Evolutionary conservation across 2,113 vertebrate genomes (phyloP), one percentile per base, ranked within the genome.

Genomic region (Silurus glanis): DNA sequence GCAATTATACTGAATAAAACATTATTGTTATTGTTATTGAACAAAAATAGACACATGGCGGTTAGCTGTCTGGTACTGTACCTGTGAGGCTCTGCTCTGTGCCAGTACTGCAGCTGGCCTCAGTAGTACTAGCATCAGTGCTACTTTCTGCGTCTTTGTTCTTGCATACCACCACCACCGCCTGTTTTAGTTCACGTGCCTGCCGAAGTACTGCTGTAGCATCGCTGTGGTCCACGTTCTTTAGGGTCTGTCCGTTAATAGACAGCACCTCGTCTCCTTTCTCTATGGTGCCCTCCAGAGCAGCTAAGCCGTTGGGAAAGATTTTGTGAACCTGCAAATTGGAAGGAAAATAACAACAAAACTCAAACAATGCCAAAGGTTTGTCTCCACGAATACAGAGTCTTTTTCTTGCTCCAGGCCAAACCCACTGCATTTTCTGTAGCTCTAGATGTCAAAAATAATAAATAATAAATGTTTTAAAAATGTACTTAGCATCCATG

Each of bases 221-320:
- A 0, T 97, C 96, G 0, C 53, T 91, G 86, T 99, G 98, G 0
- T 95, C 96, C 0, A 94, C 90, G 0, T 95, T 95, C 83, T 96
- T 97, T 47, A 99, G 95, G 0, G 95, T 97, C 87, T 97, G 97
- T 8, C 98, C 97, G 0, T 99, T 99, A 88, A 99, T 97, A 9
- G 98, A 99, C 80, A 99, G 89, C 0, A 99, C 96, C 91, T 97
- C 96, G 0, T 97, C 96, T 74, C 97, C 97, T 92, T 96, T 97
- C 92, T 97, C 95, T 49, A 99, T 97, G 9, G 97, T 99, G 45
- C 97, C 98, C 90, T 99, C 97, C 90, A 97, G 96, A 83, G 94
- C 95, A 0, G 97, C 97, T 90, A 99, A 90, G 17, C 98, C 97
- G 0, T 91, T 94, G 49, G 96, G 95, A 90, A 99, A 99, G 78